Evolutionary conservation across 2,888 invertebrate species (phyloP).

Genomic region (Sminthurides aquaticus): DNA sequence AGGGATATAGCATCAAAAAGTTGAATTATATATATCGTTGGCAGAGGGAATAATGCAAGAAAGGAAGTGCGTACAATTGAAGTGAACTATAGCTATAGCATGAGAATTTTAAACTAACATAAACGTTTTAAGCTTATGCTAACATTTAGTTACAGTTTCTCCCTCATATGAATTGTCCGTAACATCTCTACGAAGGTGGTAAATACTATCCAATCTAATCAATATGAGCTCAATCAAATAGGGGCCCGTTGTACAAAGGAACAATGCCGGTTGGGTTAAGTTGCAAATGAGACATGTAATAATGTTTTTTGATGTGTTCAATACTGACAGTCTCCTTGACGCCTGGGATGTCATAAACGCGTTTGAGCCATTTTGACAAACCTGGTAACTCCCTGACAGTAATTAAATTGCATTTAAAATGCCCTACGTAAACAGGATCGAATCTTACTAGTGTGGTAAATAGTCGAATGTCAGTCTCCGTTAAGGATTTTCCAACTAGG

Average conservation of each 20-base stretch:
- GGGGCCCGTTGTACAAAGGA: conserved; percentile 31
- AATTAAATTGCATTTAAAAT: conserved; percentile 37
- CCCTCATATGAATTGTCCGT: background rate
- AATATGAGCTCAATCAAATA: conserved; percentile 45
- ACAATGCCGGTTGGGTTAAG: conserved; percentile 34
- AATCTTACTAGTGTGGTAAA: conserved; percentile 31
- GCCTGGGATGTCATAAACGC: conserved; percentile 22
- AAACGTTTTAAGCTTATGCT: too few species aligned
- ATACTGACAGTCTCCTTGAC: conserved; percentile 35
- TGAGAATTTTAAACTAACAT: too few species aligned
- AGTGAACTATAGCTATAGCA: too few species aligned
- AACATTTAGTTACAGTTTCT: too few species aligned
- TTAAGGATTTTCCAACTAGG: conserved; percentile 28
- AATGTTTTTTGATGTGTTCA: conserved; percentile 39
- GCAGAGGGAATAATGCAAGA: too few species aligned
- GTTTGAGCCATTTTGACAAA: conserved; percentile 30
- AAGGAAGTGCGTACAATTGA: too few species aligned
- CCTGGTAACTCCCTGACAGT: conserved; percentile 28
- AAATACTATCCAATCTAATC: background rate
- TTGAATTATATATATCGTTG: too few species aligned
- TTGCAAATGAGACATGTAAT: conserved; percentile 32
- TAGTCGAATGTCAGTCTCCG: conserved; percentile 36
- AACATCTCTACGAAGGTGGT: background rate
- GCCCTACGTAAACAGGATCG: conserved; percentile 36
- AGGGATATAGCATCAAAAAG: background rate